Evolutionary conservation across 92 coral and sea anemone genomes (phyloP), one percentile per base, ranked within the genome.

Genomic region (Palythoa grandis): DNA sequence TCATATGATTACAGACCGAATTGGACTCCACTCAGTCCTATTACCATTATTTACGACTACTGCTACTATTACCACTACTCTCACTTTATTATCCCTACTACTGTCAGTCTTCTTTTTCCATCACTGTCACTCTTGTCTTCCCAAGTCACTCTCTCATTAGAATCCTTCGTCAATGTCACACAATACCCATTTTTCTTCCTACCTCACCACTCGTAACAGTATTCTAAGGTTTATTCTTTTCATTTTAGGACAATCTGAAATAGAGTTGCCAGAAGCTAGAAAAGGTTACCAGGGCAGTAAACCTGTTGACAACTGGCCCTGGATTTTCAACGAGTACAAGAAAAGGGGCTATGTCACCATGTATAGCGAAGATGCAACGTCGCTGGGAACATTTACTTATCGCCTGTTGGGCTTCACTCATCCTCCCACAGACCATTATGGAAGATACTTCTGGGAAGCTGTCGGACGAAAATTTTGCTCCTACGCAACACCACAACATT

Each of bases 251-350:
- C 40, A 72, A 47, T 38, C 76, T 11, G 90, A 87, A 48, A 79
- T 71, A n/a, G 82, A 87, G 20, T 77, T 87, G 25, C 90, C 90
- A 29, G 90, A 87, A 60, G 90, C 86, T 39, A 77, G 90, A 53
- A 71, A 43, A 77, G 83, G 86, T 78, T 87, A 70, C 65, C 54
- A 52, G 76, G 86, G 86, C n/a, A 85, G 86, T 11, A 72, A 87
- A 72, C 83, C 86, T 22, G 82, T 87, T 39, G 90, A 87, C 77
- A 57, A 87, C 20, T 87, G 90, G 90, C 90, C 90, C 14, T 87
- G 90, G 90, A 79, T 87, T 61, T 87, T 70, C 50, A 80, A 87
- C 68, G 78, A 79, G 11, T 87, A 79, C 19, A 74, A 72, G 63
- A 60, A 87, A 60, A 24, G 79, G 39, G 90, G 86, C 53, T 87